A percentile compares a stretch with the other conserved stretches of the same genome.
Conservation (phyloP, 2,888 invertebrate genomes). For the Anticlea derivata region DNA sequence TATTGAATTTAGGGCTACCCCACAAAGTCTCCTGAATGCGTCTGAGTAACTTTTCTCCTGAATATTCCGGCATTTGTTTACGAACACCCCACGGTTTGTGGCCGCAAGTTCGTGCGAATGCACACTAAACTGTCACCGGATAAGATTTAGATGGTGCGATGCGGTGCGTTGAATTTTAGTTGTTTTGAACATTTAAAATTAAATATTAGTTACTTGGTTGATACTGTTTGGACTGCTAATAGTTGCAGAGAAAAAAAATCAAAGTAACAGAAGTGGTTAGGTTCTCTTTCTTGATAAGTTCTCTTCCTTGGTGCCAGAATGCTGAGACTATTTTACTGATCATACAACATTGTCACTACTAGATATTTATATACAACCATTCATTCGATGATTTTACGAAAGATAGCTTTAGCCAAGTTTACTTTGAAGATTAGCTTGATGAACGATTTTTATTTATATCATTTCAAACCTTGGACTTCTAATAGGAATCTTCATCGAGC, state of each 20-base stretch:
- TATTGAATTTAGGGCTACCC: conserved; percentile 2
- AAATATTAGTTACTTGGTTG: conserved; percentile 24
- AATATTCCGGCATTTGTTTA: conserved; percentile 78
- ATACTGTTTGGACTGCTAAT: conserved; percentile 17
- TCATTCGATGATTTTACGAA: no score
- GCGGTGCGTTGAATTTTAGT: conserved; percentile 38
- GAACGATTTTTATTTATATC: no score
- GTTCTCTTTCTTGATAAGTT: no score
- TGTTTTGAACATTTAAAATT: conserved; percentile 36
- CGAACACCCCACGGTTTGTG: conserved; percentile 58
- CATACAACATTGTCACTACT: no score
- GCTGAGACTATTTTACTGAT: no score
- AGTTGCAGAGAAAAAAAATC: not conserved
- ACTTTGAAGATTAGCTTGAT: no score
- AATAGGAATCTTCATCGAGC: no score
- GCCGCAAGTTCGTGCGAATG: conserved; percentile 68
- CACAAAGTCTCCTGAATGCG: conserved; percentile 20
- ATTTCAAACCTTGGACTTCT: no score
- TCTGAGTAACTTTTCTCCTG: conserved; percentile 72
- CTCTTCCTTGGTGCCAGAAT: no score
- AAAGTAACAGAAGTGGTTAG: no score
- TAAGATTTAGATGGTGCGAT: conserved; percentile 62
- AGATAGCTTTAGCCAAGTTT: no score
- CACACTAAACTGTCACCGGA: conserved; percentile 60
- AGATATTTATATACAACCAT: no score